phyloP scores from a whole-genome alignment of 2,797 vertebrate genomes.

The Sebastes cheni region DNA sequence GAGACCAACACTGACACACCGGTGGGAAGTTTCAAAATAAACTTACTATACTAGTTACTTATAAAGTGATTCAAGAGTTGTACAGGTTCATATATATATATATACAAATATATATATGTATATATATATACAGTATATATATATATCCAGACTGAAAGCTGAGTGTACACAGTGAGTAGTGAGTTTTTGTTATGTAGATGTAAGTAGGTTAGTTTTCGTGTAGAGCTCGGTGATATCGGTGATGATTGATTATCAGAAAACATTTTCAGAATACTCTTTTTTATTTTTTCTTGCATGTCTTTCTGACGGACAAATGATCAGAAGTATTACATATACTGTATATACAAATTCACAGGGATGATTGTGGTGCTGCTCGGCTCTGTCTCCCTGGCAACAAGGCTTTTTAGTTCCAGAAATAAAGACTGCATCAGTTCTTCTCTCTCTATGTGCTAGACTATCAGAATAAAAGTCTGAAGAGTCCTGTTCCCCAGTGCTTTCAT shows the following conservation, averaged over 20 bases:
- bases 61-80: no score
- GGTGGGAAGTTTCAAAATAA: slow-evolving; percentile 19
- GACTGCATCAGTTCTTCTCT: not conserved
- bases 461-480: not conserved
- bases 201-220: no score
- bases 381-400: not conserved
- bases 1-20: not conserved
- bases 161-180: no score
- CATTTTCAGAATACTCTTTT: no score
- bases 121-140: no score
- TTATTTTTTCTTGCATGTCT: not conserved
- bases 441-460: not conserved
- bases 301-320: not conserved
- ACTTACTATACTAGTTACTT: not conserved
- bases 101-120: no score
- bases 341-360: not conserved
- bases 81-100: no score
- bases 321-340: not conserved
- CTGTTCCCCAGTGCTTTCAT: not conserved
- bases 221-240: no score
- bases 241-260: no score
- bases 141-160: no score
- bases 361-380: not conserved
- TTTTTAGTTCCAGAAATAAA: not conserved
- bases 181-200: no score